These are phyloP conservation scores for Monarcha castaneiventris DNA, from an alignment of 2,113 vertebrate genomes.

Conservation along the genomic window DNA sequence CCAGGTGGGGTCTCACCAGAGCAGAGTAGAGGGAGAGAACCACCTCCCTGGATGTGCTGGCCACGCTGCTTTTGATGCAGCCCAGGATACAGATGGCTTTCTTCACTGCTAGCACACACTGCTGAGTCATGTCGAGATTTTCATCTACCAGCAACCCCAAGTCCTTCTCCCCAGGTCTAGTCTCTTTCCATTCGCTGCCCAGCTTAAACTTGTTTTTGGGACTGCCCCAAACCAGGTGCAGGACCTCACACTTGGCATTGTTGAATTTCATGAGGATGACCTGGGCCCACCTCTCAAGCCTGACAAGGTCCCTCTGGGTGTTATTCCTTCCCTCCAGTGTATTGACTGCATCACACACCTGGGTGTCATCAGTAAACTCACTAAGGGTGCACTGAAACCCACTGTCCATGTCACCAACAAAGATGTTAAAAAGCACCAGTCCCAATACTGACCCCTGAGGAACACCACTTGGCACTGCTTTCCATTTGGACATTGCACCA, in stretches of 20 bases:
- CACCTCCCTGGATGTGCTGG: not conserved
- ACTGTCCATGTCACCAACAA: not conserved
- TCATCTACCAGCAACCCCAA: not conserved
- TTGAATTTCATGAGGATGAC: not conserved
- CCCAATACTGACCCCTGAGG: not conserved
- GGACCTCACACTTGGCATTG: not conserved
- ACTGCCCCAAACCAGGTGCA: not conserved
- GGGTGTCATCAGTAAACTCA: not conserved
- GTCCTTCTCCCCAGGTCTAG: not conserved
- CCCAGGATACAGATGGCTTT: not conserved
- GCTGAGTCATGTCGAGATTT: not conserved
- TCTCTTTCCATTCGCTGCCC: not conserved
- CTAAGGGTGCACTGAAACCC: not conserved
- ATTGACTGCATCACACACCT: not conserved
- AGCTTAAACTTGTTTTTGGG: not conserved
- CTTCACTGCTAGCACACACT: not conserved
- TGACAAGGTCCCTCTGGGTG: not conserved
- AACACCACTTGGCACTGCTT: not conserved
- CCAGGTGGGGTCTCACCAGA: not conserved
- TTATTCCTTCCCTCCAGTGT: not conserved
- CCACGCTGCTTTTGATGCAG: not conserved
- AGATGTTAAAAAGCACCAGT: not conserved
- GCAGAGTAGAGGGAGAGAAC: not conserved
- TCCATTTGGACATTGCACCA: not conserved
- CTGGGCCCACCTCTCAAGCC: not conserved